Base-by-base conservation (phyloP, 2,113 vertebrate genomes). In the Chloropsis cyanopogon region DNA sequence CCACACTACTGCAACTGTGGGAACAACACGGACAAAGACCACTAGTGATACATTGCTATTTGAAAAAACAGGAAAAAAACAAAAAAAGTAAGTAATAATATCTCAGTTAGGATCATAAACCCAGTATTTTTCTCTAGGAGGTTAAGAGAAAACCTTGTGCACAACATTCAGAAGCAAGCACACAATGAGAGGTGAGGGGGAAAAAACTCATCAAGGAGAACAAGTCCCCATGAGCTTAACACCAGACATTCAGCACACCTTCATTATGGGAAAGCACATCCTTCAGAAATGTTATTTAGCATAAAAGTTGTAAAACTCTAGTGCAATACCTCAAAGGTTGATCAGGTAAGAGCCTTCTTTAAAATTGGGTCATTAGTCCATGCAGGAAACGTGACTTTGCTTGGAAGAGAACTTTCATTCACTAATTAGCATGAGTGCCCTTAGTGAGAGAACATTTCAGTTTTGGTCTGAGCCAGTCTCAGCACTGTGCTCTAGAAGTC, bases 81-180 rank as follows among this genome's bases (percentile, higher is more conserved):
- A 37, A 65, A 15, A 13, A 44, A 86, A 46, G 6, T 14, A 56
- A 49, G 29, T 14, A 78, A 42, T 86, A 60, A 13, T 26, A 75
- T 37, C 84, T 37, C 22, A 31, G 33, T 66, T 22, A 31, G 50
- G 22, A 37, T 44, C 29, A 75, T 3, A 81, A 85, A 57, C 3
- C 1, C 0, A 24, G 0, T 19, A 9, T 44, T 24, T 33, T 70
- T 28, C 23, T 39, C 28, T 11, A 44, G 11, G 6, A 50, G 8
- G 25, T 33, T 28, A 69, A 41, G 42, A 60, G 17, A 68, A 61
- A 80, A 65, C 17, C 6, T 47, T 26, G 22, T 18, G 37, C 20
- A 72, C 46, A 61, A 29, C 12, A 76, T 3, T n/a, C 29, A 82
- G 49, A 92, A 75, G 29, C 7, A 9, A 92, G n/a, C 44, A 53